A percentile compares a stretch with the other conserved stretches of the same genome.
phyloP scores from a whole-genome alignment of 2,797 vertebrate species.

The Carapus acus region DNA sequence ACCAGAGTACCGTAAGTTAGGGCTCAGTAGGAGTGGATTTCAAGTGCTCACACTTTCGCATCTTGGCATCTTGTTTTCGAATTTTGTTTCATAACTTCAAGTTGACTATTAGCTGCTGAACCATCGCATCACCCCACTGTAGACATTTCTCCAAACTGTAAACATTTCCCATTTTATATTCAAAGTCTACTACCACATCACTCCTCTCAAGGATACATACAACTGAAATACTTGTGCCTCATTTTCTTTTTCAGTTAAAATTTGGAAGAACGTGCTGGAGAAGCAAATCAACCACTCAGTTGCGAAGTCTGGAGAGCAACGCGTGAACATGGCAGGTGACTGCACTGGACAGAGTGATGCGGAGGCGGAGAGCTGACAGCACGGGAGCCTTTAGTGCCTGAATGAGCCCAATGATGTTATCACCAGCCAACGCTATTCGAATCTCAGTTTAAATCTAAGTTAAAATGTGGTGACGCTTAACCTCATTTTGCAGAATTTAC shows the following conservation, averaged over 20 bases:
- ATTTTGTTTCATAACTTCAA: too few species aligned
- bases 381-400: constrained; percentile 19
- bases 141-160: too few species aligned
- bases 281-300: constrained; percentile 62
- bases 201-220: too few species aligned
- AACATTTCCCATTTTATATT: too few species aligned
- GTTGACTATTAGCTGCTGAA: too few species aligned
- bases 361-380: constrained; percentile 57
- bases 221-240: neutral
- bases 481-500: neutral
- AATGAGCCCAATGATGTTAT: constrained; percentile 1
- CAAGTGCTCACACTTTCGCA: too few species aligned
- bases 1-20: constrained; percentile 83
- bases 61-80: too few species aligned
- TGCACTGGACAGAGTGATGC: constrained; percentile 45
- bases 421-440: constrained; percentile 5
- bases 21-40: neutral
- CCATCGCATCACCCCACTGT: too few species aligned
- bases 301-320: constrained; percentile 65
- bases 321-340: constrained; percentile 48
- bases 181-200: too few species aligned
- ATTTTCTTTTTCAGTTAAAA: constrained; percentile 58
- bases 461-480: constrained; percentile 4
- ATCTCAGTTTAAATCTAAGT: neutral
- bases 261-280: constrained; percentile 74